These are phyloP conservation scores for Corythornis leucogaster DNA, from an alignment of 2,797 vertebrate genomes.

Conservation along the genomic window DNA sequence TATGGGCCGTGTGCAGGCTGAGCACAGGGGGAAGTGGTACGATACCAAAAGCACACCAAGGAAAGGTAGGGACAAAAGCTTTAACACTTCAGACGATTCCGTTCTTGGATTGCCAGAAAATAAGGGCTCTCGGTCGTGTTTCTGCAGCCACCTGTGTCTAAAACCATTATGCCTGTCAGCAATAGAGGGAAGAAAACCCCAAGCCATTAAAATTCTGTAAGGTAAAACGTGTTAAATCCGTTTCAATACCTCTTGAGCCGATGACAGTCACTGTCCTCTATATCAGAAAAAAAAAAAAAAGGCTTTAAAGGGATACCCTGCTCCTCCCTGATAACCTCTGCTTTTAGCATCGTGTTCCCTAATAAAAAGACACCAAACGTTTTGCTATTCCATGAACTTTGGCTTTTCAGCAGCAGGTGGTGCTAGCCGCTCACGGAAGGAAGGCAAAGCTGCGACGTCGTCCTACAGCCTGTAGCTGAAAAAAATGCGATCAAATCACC, in stretches of 20 bases:
- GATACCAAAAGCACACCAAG: constrained; percentile 45
- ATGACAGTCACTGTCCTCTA: background rate
- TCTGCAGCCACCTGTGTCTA: background rate
- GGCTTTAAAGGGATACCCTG: background rate
- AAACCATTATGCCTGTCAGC: background rate
- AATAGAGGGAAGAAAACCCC: background rate
- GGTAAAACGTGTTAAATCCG: background rate
- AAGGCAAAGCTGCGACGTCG: rapidly evolving
- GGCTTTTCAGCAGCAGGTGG: constrained; percentile 21
- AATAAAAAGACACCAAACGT: background rate
- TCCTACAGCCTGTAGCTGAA: background rate
- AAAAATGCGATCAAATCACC: background rate
- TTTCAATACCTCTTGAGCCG: background rate
- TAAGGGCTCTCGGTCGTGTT: background rate
- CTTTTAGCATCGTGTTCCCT: background rate
- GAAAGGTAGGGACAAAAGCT: background rate
- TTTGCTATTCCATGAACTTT: background rate
- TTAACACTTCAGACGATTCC: constrained; percentile 4
- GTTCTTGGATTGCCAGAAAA: background rate
- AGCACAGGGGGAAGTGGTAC: background rate
- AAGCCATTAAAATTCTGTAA: background rate
- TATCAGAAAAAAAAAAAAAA: background rate
- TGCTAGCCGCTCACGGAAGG: background rate
- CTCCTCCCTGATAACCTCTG: background rate
- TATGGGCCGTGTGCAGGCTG: constrained; percentile 17